phyloP scores from a whole-genome alignment of 2,113 vertebrate genomes.

The Suncus etruscus region DNA sequence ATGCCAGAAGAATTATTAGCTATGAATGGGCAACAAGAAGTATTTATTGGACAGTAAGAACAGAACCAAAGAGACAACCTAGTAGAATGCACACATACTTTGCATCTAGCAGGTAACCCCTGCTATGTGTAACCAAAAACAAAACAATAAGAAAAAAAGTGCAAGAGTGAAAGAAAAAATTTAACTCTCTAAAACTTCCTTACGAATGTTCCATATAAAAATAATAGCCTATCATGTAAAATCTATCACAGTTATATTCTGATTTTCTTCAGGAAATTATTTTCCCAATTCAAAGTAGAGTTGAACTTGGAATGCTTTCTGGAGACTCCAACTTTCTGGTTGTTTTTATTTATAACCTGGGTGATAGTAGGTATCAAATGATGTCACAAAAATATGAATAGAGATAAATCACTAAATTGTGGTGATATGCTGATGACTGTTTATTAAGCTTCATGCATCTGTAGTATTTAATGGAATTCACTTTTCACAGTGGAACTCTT shows the following conservation, averaged over 20 bases:
- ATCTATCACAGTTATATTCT: neutral
- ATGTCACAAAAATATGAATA: neutral
- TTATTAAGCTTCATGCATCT: neutral
- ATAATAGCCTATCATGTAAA: neutral
- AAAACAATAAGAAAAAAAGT: neutral
- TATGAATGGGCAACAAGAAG: neutral
- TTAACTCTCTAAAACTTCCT: neutral
- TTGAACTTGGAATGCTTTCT: neutral
- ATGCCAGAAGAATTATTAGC: neutral
- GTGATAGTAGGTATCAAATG: neutral
- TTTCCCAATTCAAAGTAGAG: neutral
- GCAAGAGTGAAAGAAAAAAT: neutral
- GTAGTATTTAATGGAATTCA: neutral
- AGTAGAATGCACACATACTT: no score
- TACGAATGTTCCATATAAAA: neutral
- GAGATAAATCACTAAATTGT: neutral
- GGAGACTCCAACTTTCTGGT: neutral
- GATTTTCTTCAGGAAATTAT: neutral
- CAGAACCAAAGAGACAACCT: neutral
- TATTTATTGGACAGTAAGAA: neutral
- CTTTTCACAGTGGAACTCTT: neutral
- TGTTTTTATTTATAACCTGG: neutral
- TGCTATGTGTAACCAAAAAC: no score
- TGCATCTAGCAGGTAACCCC: no score
- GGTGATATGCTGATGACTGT: neutral